Evolutionary conservation across 2,113 vertebrate species (phyloP).

Genomic region (Tragelaphus imberbis): DNA sequence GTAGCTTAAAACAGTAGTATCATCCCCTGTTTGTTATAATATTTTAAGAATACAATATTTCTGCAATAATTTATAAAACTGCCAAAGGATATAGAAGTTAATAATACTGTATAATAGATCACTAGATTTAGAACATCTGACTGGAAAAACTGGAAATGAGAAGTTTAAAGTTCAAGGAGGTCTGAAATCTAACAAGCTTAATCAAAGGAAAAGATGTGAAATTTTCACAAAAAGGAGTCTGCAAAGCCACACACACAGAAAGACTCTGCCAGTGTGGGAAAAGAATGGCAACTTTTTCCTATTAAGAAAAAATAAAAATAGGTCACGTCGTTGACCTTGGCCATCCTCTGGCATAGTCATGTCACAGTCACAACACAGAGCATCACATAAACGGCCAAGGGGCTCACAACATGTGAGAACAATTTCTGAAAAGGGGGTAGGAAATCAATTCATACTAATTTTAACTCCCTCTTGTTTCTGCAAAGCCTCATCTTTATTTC

Average conservation of each 20-base stretch:
- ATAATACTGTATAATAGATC: conserved; percentile 67
- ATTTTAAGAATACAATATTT: neutral
- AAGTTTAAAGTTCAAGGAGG: conserved; percentile 76
- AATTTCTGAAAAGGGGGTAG: conserved; percentile 64
- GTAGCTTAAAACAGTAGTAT: conserved; percentile 15
- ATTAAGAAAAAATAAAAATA: conserved; percentile 77
- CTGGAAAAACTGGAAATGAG: conserved; percentile 67
- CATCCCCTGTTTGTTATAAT: conserved; percentile 13
- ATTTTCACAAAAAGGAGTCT: conserved; percentile 69
- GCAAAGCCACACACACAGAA: conserved; percentile 72
- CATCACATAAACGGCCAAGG: conserved; percentile 58
- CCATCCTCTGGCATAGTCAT: conserved; percentile 71
- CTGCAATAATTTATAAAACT: conserved; percentile 49
- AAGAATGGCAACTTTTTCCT: conserved; percentile 76
- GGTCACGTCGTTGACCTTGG: conserved; percentile 73
- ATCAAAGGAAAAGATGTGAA: conserved; percentile 77
- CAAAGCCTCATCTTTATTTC: conserved; percentile 62
- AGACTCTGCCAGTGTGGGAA: conserved; percentile 66
- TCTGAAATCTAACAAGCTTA: conserved; percentile 72
- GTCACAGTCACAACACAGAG: conserved; percentile 67
- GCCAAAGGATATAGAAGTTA: conserved; percentile 43
- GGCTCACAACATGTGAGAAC: conserved; percentile 50
- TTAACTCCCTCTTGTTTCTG: conserved; percentile 75
- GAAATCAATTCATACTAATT: conserved; percentile 70
- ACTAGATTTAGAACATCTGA: conserved; percentile 64